Conservation (phyloP, 2,113 vertebrate genomes). For the Synchiropus splendidus region DNA sequence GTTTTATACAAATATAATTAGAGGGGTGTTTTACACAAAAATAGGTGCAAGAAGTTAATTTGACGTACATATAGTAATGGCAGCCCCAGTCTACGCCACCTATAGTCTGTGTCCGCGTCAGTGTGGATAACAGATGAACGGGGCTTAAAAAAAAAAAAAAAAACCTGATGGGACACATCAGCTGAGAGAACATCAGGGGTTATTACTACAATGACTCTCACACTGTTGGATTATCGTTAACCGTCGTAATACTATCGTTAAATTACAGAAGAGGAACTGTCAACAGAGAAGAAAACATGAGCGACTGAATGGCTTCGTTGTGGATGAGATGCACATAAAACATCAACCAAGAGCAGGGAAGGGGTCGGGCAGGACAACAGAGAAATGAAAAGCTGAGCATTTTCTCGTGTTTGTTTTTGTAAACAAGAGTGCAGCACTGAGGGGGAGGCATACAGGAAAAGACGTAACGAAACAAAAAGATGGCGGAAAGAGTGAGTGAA, state of each 20-base stretch:
- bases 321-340: constrained; percentile 45
- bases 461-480: constrained; percentile 13
- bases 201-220: constrained; percentile 42
- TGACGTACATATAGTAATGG: constrained; percentile 21
- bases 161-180: constrained; percentile 17
- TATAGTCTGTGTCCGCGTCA: constrained; percentile 18
- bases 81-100: no score
- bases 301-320: constrained; percentile 51
- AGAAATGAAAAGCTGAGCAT: constrained; percentile 51
- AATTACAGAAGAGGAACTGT: constrained; percentile 31
- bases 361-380: constrained; percentile 16
- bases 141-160: no score
- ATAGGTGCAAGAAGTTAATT: constrained; percentile 30
- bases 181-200: constrained; percentile 31
- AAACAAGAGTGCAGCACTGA: constrained; percentile 56
- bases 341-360: not conserved
- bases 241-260: constrained; percentile 57
- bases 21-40: constrained; percentile 18
- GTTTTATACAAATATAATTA: constrained; percentile 50
- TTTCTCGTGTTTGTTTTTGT: constrained; percentile 53
- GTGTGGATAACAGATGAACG: no score
- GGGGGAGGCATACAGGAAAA: constrained; percentile 19
- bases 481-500: constrained; percentile 8
- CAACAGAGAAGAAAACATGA: constrained; percentile 17
- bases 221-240: constrained; percentile 49